phyloP scores from a whole-genome alignment of 30 jellyfish, hydroid and myxozoan species.

The Catostylus mosaicus region DNA sequence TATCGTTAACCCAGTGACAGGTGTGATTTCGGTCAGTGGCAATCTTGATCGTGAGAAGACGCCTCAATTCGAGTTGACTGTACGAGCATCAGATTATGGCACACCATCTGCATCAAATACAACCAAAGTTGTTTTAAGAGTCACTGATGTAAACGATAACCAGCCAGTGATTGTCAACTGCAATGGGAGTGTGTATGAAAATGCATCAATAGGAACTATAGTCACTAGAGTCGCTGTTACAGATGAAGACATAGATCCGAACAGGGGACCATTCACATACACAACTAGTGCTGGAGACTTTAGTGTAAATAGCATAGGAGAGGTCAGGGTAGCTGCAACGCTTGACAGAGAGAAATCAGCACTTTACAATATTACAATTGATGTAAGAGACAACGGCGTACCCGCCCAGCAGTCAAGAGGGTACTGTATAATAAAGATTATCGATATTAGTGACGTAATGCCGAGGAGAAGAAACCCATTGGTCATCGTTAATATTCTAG shows the following conservation, averaged over 20 bases:
- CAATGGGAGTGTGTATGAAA: conserved; percentile 56
- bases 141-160: conserved; percentile 66
- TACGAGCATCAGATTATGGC: conserved; percentile 60
- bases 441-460: conserved; percentile 74
- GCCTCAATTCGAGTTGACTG: conserved; percentile 9
- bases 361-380: conserved; percentile 26
- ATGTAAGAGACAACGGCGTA: conserved; percentile 62
- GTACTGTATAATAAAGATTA: conserved; percentile 31
- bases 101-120: conserved; percentile 61
- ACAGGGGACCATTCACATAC: conserved; percentile 59
- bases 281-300: conserved; percentile 10
- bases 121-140: conserved; percentile 17
- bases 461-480: conserved; percentile 61
- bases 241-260: conserved; percentile 63
- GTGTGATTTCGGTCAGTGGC: conserved; percentile 42
- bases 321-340: conserved; percentile 22
- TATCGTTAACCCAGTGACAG: conserved; percentile 31
- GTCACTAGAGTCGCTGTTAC: conserved; percentile 29
- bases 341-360: conserved; percentile 71
- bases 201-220: conserved; percentile 56
- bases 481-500: conserved; percentile 49
- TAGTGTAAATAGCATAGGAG: conserved; percentile 31
- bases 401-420: conserved; percentile 54
- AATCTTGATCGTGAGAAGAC: conserved; percentile 59
- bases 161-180: conserved; percentile 54